Conservation (phyloP, 2,888 invertebrate genomes). For the Andricus quercusramuli region DNA sequence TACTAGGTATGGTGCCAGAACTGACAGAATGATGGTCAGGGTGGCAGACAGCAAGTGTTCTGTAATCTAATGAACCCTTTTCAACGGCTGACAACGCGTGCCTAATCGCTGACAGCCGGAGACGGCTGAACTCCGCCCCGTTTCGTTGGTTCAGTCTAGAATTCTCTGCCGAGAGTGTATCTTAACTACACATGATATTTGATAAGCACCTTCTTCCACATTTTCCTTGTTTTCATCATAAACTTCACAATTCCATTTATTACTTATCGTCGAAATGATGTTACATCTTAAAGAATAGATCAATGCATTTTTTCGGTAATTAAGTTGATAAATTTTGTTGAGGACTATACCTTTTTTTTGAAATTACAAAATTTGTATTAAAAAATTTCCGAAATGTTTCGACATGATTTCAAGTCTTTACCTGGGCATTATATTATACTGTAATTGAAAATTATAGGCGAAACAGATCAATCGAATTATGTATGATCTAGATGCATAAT, state of each 20-base stretch:
- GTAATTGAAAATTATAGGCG: no score
- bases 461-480: no score
- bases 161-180: background rate
- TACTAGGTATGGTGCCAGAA: constrained; percentile 29
- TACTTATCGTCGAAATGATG: background rate
- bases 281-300: no score
- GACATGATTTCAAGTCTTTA: no score
- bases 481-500: no score
- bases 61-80: constrained; percentile 67
- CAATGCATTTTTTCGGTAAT: no score
- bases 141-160: constrained; percentile 21
- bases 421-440: no score
- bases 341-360: no score
- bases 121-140: constrained; percentile 60
- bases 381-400: no score
- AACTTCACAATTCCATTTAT: constrained; percentile 27
- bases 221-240: constrained; percentile 1
- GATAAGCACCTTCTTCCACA: background rate
- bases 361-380: no score
- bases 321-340: no score
- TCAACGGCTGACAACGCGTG: constrained; percentile 65
- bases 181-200: background rate
- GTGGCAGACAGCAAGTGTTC: constrained; percentile 58
- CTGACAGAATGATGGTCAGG: constrained; percentile 56
- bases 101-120: constrained; percentile 66